Evolutionary conservation across 2,797 vertebrate species (phyloP).

Genomic region (Chrysocyon brachyurus): DNA sequence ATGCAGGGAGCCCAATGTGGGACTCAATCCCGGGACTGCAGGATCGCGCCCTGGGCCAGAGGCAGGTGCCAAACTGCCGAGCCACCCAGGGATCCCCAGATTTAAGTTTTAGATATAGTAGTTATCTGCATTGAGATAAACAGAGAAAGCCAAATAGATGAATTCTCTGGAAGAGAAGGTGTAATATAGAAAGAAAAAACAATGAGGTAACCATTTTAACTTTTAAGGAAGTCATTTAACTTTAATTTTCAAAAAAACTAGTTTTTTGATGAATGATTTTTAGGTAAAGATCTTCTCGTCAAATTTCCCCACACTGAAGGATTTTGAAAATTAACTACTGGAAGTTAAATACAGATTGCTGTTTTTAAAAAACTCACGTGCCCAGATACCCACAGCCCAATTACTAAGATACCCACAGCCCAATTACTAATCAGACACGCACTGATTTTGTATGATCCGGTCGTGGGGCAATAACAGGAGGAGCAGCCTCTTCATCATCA

Average conservation of each 20-base stretch:
- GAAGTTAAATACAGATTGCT: constrained; percentile 3
- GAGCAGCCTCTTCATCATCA: constrained; percentile 95
- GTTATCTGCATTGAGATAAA: constrained; percentile 5
- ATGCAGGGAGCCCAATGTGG: no score
- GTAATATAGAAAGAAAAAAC: background rate
- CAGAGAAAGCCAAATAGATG: background rate
- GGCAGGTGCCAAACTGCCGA: no score
- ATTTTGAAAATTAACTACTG: background rate
- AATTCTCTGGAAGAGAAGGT: background rate
- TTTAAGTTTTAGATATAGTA: constrained; percentile 24
- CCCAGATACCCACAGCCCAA: background rate
- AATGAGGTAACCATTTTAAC: background rate
- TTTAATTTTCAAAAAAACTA: background rate
- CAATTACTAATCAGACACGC: constrained; percentile 80
- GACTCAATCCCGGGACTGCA: no score
- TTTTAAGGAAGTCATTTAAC: background rate
- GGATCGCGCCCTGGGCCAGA: no score
- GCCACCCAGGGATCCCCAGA: background rate
- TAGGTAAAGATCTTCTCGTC: background rate
- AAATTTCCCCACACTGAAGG: background rate
- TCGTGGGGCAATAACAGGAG: constrained; percentile 96
- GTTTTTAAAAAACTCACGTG: background rate
- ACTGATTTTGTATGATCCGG: constrained; percentile 99
- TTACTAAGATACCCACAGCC: background rate
- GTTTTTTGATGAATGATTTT: background rate